Percentiles rank a stretch among this genome's conserved stretches.
These are phyloP conservation scores for Cenopis cana DNA, from an alignment of 2,888 invertebrate species.

Conservation along the genomic window DNA sequence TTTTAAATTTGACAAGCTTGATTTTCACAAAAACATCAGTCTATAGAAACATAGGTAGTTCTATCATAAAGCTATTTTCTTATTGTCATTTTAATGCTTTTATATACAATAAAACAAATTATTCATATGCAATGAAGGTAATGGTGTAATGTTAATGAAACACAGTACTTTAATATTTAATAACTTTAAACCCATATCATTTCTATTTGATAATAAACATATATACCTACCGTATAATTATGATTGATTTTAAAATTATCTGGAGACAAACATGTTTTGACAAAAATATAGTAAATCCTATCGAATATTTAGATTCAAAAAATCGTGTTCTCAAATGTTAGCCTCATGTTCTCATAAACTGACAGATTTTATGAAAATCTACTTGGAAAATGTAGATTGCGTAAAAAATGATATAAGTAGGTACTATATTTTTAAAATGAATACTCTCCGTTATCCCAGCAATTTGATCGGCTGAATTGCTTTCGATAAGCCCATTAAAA, in stretches of 20 bases:
- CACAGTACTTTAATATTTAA: no score
- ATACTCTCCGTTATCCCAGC: slow-evolving; percentile 50
- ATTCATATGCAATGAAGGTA: not conserved
- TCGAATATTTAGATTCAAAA: no score
- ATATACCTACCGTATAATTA: not conserved
- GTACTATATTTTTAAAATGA: no score
- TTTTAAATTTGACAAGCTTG: not conserved
- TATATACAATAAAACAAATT: no score
- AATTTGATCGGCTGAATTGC: slow-evolving; percentile 50
- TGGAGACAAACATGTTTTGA: not conserved
- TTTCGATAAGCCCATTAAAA: slow-evolving; percentile 63
- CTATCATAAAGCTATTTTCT: not conserved
- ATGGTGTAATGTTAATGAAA: no score
- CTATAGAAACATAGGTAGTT: not conserved
- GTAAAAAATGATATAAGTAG: no score
- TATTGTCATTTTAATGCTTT: not conserved
- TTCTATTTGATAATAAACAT: no score
- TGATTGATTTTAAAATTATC: not conserved
- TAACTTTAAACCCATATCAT: no score
- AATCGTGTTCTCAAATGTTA: no score
- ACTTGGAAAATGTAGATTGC: not conserved
- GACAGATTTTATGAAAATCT: no score
- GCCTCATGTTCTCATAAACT: not conserved
- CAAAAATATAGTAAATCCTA: not conserved
- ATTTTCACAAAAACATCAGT: not conserved